phyloP scores from a whole-genome alignment of 2,113 vertebrate genomes.

The Eudyptes chrysolophus region DNA sequence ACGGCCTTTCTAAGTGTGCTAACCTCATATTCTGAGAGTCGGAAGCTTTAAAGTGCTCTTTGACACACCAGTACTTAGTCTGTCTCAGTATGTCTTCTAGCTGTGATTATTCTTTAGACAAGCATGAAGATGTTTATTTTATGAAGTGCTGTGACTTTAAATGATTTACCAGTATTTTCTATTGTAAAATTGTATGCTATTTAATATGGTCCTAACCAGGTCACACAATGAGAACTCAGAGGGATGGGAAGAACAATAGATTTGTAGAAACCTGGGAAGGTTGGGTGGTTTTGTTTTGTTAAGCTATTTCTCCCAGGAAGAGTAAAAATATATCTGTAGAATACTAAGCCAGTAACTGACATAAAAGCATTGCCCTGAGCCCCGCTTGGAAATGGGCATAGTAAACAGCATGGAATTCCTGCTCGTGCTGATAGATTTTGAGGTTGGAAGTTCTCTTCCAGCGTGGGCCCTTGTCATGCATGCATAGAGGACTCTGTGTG shows the following conservation, averaged over 20 bases:
- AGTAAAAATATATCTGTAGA: background rate
- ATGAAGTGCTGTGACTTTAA: background rate
- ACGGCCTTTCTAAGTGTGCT: background rate
- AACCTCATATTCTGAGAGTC: background rate
- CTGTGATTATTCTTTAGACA: background rate
- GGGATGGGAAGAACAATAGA: background rate
- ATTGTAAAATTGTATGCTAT: background rate
- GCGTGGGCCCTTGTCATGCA: accelerated
- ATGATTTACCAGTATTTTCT: background rate
- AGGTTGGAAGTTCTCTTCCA: background rate
- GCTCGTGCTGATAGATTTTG: background rate
- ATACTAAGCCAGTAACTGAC: background rate
- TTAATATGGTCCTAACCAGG: background rate
- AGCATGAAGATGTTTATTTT: background rate
- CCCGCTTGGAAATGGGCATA: background rate
- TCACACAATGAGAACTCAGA: background rate
- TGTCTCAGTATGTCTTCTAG: background rate
- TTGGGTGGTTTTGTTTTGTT: background rate
- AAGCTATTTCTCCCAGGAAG: background rate
- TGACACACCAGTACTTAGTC: background rate
- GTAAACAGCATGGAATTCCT: background rate
- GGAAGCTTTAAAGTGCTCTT: background rate
- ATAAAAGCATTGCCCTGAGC: background rate
- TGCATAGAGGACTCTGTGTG: background rate
- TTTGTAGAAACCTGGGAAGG: background rate